Evolutionary conservation across 2,797 vertebrate genomes (phyloP), one percentile per base, ranked within the genome.

Genomic region (Graptemys geographica): DNA sequence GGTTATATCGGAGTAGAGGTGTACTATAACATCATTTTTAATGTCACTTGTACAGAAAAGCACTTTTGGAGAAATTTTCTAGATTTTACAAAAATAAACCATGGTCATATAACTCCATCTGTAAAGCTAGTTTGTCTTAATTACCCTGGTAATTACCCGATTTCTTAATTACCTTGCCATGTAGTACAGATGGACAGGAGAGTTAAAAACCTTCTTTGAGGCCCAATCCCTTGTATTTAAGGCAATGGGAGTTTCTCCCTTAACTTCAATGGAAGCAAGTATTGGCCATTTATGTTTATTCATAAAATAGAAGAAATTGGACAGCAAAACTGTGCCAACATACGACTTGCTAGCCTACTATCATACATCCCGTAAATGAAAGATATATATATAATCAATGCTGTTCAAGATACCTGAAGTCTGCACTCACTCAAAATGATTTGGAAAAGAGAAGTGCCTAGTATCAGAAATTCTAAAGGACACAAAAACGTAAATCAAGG

Each of bases 91-190:
- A 41, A 72, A 72, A 37, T 37, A 69, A 72, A 23, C n/a, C 21
- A 90, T 79, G 86, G 81, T 87, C 44, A 11, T 93, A 62, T 44
- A 41, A 91, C 72, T 94, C 56, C 8, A 16, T 88, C 53, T 76
- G 90, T 89, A 96, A 72, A 74, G 82, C 62, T n/a, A 49, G 31
- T 89, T 89, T 95, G 72, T 85, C 79, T 91, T 94, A 69, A 85
- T 96, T 94, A 55, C 78, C 37, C 16, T 74, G 62, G 53, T 93
- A 85, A 90, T 92, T 90, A 33, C 7, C 1, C 49, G 65, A 78
- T 80, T 95, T n/a, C 84, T 65, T 72, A 72, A 72, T 72, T 72
- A 12, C 31, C 69, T 92, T 91, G 27, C 82, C 62, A 49, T 82
- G 41, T 33, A 47, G 33, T 88, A 72, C 59, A 80, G 79, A 33